Evolutionary conservation across 2,888 invertebrate genomes (phyloP), one percentile per base, ranked within the genome.

Genomic region (Dryobota labecula): DNA sequence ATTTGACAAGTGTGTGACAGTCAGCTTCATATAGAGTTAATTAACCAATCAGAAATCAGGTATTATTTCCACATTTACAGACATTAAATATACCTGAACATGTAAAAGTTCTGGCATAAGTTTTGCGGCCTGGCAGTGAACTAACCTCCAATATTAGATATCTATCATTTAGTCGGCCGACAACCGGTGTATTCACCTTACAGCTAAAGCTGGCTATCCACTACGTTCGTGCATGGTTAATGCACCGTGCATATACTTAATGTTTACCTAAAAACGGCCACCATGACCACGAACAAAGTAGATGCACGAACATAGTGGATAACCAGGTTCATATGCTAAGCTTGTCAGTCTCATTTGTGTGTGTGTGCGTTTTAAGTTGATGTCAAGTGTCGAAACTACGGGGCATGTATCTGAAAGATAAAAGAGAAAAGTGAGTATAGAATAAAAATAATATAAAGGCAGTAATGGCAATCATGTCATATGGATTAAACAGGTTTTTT

Each of bases 301-400:
- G 2, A 15, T 74, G 73, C 38, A 38, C 49, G 49, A 74, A 49
- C 30, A 58, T 9, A 67, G 73, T 73, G 75, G 73, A 58, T 0
- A 58, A 11, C 75, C 73, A 74, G 2, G n/a, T 57, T 60, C 74
- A 58, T 82, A 70, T 57, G 20, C 49, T 65, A 38, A 15, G 24
- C 8, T 11, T 38, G 33, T 84, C 76, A 85, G 78, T 76, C 71
- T 81, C 58, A 8, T 76, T 43, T 53, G 41, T 41, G 9, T 54
- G 69, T 54, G 47, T 41, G 51, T 70, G n/a, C 2, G 56, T 8
- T 56, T 47, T 20, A 60, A 64, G 73, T 64, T 56, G 65, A 70
- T 91, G 95, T 95, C 95, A 95, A 76, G 93, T 94, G 77, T 94
- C 94, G 80, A 94, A 94, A 9, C 91, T 92, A 0, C 95, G 91